Conservation (phyloP, 1,140 invertebrate species). For the Bombus superbus region DNA sequence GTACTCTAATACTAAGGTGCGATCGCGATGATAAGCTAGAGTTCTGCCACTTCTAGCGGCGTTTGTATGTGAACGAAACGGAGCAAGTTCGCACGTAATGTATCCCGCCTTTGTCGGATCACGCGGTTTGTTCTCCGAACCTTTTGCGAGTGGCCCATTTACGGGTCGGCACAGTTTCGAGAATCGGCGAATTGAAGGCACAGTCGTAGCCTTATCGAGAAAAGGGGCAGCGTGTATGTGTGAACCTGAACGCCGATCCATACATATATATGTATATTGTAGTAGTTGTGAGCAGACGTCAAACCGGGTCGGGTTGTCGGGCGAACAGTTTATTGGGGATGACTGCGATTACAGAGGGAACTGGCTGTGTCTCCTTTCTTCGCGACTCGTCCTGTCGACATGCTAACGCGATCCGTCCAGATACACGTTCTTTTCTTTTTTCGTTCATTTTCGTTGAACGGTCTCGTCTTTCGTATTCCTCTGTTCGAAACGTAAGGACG, state of each 20-base stretch:
- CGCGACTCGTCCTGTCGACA: neutral
- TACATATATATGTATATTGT: neutral
- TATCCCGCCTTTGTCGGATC: conserved; percentile 29
- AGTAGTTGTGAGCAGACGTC: conserved; percentile 12
- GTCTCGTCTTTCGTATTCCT: too few species aligned
- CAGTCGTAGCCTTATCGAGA: conserved; percentile 41
- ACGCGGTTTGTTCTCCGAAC: conserved; percentile 31
- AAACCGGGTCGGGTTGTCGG: conserved; percentile 51
- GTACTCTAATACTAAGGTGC: neutral
- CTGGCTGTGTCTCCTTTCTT: conserved; percentile 25
- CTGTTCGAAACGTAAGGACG: neutral
- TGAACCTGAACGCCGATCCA: neutral
- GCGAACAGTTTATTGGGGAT: conserved; percentile 49
- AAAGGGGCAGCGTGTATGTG: neutral
- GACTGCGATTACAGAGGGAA: conserved; percentile 23
- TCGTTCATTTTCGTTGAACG: too few species aligned
- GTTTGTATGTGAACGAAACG: neutral
- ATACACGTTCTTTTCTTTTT: neutral
- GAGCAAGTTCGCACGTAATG: conserved; percentile 19
- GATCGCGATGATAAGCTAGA: neutral
- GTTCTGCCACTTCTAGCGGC: neutral
- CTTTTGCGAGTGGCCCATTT: conserved; percentile 59
- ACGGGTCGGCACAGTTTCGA: conserved; percentile 62
- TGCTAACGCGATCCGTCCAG: neutral
- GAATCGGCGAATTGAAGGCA: conserved; percentile 55